Base-by-base conservation (phyloP, 2,113 vertebrate species). In the Rafetus swinhoei region DNA sequence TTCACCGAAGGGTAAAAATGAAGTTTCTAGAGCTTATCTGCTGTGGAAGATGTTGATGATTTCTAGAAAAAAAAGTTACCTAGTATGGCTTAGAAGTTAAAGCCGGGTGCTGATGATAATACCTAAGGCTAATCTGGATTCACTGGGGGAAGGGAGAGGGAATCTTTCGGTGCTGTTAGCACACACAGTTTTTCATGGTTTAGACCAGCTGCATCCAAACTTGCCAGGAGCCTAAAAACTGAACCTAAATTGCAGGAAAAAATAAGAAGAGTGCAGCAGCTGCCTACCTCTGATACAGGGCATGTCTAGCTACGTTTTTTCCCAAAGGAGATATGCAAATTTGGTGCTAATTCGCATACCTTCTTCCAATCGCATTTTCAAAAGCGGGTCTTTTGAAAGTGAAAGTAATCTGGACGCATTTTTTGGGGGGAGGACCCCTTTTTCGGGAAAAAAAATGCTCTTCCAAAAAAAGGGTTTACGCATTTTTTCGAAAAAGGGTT, bases 41-140 rank as follows among this genome's bases (percentile, higher is more conserved):
- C 16, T 87, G 27, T 52, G 90, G 62, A 59, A 4, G 6, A 3
- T 0, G 32, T 16, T 22, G 18, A 35, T 72, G 65, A 72, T 32
- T 7, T 72, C 56, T 79, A 35, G 13, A 45, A 79, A 92, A 79
- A 19, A 81, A 81, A 85, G 54, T 25, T 57, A 84, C 84, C 12
- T 55, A 86, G 8, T 18, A 56, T 4, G 54, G 59, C 57, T 60
- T 50, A 85, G 80, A 45, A 53, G 24, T 10, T 22, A 91, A 91
- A 87, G 22, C 21, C 84, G 91, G 45, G 65, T 22, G 19, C 76
- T 65, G 32, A 12, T 27, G 57, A 65, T 39, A 56, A 25, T 91
- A 81, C 82, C 3, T 0, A 0, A 82, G 76, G 50, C 57, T 65
- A 54, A 32, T 39, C n/a, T 35, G 19, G n/a, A 74, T 39, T 74